A percentile compares a stretch with the other conserved stretches of the same genome.
Evolutionary conservation across 1,140 invertebrate genomes (phyloP).

Genomic region (Papilio dardanus): DNA sequence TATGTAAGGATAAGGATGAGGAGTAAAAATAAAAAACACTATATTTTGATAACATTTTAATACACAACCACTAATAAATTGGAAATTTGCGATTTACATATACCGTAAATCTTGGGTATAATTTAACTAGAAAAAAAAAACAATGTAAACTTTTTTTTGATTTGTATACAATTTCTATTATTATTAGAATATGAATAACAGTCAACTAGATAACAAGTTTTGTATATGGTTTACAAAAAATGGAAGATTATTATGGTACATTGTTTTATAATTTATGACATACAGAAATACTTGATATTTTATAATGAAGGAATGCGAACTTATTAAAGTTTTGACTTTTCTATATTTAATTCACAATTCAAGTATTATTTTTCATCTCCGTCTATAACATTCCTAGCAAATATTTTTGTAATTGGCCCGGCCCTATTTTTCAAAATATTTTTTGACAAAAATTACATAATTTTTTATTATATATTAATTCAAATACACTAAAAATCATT

Average conservation of each 20-base stretch:
- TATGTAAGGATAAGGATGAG: too few relatives aligned
- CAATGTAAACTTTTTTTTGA: neutral
- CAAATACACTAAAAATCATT: neutral
- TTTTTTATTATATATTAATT: neutral
- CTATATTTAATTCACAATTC: neutral
- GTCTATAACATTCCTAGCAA: neutral
- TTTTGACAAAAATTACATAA: neutral
- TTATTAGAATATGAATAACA: conserved; percentile 23
- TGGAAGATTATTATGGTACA: conserved; percentile 32
- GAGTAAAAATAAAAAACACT: neutral
- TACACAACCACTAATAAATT: conserved; percentile 41
- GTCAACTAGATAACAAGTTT: conserved; percentile 26
- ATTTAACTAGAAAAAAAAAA: conserved; percentile 16
- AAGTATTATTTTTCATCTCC: neutral
- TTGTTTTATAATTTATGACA: neutral
- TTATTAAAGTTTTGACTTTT: neutral
- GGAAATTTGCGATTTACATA: conserved; percentile 35
- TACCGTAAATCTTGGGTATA: conserved; percentile 25
- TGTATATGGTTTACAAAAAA: conserved; percentile 33
- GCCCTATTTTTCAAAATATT: conserved; percentile 1
- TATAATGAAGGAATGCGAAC: neutral
- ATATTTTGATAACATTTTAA: conserved; percentile 40
- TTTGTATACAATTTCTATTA: conserved; percentile 6
- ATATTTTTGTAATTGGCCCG: conserved; percentile 1
- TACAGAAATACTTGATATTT: conserved; percentile 13